These are phyloP conservation scores for Cheilosia urbana DNA, from an alignment of 2,888 invertebrate genomes.

Conservation along the genomic window DNA sequence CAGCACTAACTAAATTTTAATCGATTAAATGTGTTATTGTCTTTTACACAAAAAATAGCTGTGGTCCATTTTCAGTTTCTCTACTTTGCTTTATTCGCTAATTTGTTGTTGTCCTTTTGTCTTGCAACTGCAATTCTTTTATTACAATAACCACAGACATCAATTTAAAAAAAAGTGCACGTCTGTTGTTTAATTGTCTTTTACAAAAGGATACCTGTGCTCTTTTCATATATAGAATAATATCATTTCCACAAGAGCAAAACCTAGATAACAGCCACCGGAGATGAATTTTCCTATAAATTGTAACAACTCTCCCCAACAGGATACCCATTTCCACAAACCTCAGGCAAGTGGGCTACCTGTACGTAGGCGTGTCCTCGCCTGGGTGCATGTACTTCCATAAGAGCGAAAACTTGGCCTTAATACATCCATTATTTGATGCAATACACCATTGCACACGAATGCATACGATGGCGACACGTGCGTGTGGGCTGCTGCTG, in stretches of 20 bases:
- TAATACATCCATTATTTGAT: slow-evolving; percentile 1
- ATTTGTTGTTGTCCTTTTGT: too few species aligned
- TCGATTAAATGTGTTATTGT: too few species aligned
- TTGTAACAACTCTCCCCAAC: not conserved
- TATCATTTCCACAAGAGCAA: not conserved
- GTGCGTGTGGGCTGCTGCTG: not conserved
- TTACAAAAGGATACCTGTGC: not conserved
- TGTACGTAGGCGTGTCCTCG: too few species aligned
- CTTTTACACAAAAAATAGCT: too few species aligned
- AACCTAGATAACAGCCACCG: not conserved
- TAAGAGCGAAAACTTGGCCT: not conserved
- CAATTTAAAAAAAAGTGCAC: not conserved
- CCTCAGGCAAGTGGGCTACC: not conserved
- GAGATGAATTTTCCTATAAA: slow-evolving; percentile 4
- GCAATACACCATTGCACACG: not conserved
- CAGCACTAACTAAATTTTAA: too few species aligned
- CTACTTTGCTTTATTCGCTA: too few species aligned
- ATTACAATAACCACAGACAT: not conserved
- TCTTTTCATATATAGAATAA: not conserved
- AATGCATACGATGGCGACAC: not conserved
- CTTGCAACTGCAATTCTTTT: too few species aligned
- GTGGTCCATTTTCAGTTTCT: too few species aligned
- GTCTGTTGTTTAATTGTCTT: not conserved
- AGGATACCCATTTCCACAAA: not conserved
- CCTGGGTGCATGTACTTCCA: not conserved